Percentiles rank a stretch among this genome's conserved stretches.
These are phyloP conservation scores for Glaucomys volans DNA, from an alignment of 2,113 vertebrate species.

Conservation along the genomic window DNA sequence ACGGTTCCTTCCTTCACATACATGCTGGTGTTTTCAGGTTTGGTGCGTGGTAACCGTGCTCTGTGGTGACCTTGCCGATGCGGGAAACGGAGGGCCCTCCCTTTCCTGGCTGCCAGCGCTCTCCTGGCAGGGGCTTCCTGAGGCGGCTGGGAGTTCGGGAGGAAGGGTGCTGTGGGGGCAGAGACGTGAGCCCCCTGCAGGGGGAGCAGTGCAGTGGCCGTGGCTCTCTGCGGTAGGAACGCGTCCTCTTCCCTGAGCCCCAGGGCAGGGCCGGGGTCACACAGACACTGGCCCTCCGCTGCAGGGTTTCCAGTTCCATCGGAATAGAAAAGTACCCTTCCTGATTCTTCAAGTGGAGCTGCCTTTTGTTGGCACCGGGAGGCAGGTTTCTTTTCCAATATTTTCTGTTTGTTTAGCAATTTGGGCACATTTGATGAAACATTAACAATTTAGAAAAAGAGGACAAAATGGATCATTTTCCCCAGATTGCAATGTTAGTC, in stretches of 20 bases:
- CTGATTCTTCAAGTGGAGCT: background rate
- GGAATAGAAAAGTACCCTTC: background rate
- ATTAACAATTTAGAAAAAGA: constrained; percentile 5
- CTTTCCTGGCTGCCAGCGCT: background rate
- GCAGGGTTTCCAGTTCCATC: background rate
- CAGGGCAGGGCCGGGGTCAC: background rate
- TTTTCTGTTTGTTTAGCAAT: background rate
- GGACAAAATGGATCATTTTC: background rate
- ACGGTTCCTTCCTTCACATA: background rate
- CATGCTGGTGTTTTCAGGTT: background rate
- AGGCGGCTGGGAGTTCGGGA: background rate
- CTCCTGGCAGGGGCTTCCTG: no score
- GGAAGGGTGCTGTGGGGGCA: background rate
- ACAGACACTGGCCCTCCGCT: background rate
- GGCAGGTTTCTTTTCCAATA: constrained; percentile 22
- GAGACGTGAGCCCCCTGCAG: background rate
- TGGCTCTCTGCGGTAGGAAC: constrained; percentile 59
- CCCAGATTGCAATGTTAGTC: background rate
- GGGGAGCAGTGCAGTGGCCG: background rate
- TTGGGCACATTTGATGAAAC: constrained; percentile 19
- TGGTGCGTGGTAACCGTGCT: background rate
- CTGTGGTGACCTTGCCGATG: background rate
- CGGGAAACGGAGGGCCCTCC: background rate
- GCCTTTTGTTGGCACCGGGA: background rate
- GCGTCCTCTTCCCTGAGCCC: background rate